Conservation (phyloP, 2,888 invertebrate species). For the Macaria liturata region DNA sequence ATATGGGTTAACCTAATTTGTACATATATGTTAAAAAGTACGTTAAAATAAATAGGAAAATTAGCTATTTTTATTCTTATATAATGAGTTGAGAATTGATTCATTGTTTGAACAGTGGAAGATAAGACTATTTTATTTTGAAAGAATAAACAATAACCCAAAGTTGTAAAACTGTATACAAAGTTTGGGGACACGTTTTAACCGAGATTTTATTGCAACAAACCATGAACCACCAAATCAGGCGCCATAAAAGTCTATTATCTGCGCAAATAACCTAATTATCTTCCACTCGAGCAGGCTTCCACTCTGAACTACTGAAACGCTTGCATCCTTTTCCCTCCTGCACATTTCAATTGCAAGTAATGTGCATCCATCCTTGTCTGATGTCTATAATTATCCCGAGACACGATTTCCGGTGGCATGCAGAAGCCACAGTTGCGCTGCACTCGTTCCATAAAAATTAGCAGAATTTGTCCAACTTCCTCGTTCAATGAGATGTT, state of each 20-base stretch:
- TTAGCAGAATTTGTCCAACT: conserved; percentile 39
- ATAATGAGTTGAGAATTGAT: too few species aligned
- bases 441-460: conserved; percentile 55
- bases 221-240: conserved; percentile 37
- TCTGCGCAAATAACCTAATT: conserved; percentile 50
- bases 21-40: too few species aligned
- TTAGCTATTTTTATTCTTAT: too few species aligned
- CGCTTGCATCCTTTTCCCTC: conserved; percentile 45
- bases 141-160: too few species aligned
- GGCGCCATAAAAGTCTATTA: conserved; percentile 26
- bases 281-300: conserved; percentile 43
- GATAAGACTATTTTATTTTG: too few species aligned
- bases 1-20: neutral
- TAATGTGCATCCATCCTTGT: conserved; percentile 58
- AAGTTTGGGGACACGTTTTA: conserved; percentile 8
- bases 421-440: conserved; percentile 52
- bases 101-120: too few species aligned
- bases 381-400: conserved; percentile 70
- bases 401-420: conserved; percentile 73
- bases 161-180: neutral
- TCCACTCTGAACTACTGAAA: conserved; percentile 43
- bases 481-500: conserved; percentile 21
- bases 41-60: too few species aligned
- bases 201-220: conserved; percentile 15
- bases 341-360: conserved; percentile 34